These are phyloP conservation scores for Porites lutea DNA, from an alignment of 64 coral and sea anemone genomes.

Conservation along the genomic window DNA sequence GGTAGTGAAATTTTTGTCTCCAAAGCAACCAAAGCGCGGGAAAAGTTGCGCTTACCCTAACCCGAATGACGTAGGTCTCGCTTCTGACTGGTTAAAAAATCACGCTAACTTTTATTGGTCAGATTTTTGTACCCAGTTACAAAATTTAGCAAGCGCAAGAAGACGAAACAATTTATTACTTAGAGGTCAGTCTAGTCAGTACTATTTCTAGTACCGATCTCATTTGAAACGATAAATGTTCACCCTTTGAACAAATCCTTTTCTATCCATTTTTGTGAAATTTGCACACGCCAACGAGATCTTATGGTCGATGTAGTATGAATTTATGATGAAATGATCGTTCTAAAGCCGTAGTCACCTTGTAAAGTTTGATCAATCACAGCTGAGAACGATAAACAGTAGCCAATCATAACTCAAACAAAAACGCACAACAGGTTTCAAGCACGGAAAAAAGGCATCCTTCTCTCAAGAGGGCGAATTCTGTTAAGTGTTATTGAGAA, in stretches of 20 bases:
- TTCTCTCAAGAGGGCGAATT: no score
- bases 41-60: not conserved
- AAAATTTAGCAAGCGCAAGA: no score
- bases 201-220: not conserved
- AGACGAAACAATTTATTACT: not conserved
- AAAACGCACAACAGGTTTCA: no score
- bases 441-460: no score
- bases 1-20: not conserved
- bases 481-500: no score
- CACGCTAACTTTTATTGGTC: not conserved
- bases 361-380: no score
- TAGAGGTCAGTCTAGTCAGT: not conserved
- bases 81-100: not conserved
- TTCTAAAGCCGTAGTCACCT: no score
- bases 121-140: no score
- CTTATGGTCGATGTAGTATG: not conserved
- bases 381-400: no score
- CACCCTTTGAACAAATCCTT: not conserved
- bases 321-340: not conserved
- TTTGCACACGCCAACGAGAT: not conserved
- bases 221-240: not conserved
- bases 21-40: not conserved
- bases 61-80: not conserved
- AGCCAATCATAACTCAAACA: no score
- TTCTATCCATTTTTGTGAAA: constrained; percentile 3